Conservation (phyloP, 2,113 vertebrate species). For the Ctenomys sociabilis region DNA sequence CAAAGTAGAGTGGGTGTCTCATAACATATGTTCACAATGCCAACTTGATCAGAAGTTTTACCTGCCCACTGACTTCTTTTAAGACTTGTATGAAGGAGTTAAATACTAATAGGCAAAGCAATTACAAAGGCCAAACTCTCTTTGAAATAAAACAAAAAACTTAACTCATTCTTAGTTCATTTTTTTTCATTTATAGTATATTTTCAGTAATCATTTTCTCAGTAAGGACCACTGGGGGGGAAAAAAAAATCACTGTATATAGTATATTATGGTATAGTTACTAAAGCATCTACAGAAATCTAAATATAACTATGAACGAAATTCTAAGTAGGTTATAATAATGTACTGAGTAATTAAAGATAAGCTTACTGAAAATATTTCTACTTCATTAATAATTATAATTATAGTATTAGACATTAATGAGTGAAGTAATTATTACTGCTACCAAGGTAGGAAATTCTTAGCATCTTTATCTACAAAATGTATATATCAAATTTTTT, state of each 20-base stretch:
- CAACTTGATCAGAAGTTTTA: slow-evolving; percentile 27
- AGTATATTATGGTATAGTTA: slow-evolving; percentile 20
- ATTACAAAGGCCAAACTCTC: slow-evolving; percentile 37
- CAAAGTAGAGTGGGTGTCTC: background rate
- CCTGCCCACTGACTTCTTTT: background rate
- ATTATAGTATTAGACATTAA: background rate
- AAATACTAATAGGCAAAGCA: slow-evolving; percentile 6
- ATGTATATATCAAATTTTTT: background rate
- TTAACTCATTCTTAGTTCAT: too few species aligned
- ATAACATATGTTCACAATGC: background rate
- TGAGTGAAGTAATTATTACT: slow-evolving; percentile 29
- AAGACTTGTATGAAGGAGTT: slow-evolving; percentile 11
- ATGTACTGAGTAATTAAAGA: slow-evolving; percentile 16
- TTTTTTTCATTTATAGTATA: too few species aligned
- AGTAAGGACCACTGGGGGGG: background rate
- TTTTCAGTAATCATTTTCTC: background rate
- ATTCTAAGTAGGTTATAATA: slow-evolving; percentile 18
- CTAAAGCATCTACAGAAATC: background rate
- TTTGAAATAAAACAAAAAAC: slow-evolving; percentile 43
- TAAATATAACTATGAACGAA: background rate
- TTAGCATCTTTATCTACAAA: slow-evolving; percentile 22
- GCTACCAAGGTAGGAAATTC: background rate
- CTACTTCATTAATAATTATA: slow-evolving; percentile 15
- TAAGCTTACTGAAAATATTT: background rate
- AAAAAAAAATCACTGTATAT: slow-evolving; percentile 19